A percentile compares a stretch with the other conserved stretches of the same genome.
Evolutionary conservation across 2,888 invertebrate genomes (phyloP).

Genomic region (Helobdella robusta): DNA sequence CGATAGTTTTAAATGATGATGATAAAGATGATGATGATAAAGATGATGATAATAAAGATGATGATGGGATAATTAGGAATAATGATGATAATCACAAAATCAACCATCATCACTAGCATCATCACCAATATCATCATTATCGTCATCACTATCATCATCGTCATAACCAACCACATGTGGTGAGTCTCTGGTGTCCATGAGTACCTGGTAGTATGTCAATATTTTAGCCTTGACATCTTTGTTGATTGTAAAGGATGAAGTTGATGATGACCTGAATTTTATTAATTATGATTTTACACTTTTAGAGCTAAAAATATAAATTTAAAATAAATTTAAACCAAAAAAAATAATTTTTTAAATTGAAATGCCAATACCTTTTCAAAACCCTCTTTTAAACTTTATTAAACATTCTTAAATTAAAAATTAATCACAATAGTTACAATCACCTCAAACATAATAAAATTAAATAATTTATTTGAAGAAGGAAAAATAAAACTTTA

Average conservation of each 20-base stretch:
- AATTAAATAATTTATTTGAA: neutral
- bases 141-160: neutral
- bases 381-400: neutral
- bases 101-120: too few species aligned
- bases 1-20: neutral
- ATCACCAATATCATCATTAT: neutral
- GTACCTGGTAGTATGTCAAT: slow-evolving; percentile 91
- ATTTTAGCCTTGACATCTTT: slow-evolving; percentile 65
- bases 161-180: slow-evolving; percentile 79
- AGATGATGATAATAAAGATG: neutral
- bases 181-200: slow-evolving; percentile 92
- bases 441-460: neutral
- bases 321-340: neutral
- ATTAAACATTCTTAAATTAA: neutral
- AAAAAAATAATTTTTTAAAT: too few species aligned
- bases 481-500: neutral
- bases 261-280: slow-evolving; percentile 1
- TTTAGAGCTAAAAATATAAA: neutral
- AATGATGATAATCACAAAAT: neutral
- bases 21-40: neutral
- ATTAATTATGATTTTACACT: neutral
- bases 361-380: too few species aligned
- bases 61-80: too few species aligned
- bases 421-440: neutral
- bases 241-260: slow-evolving; percentile 27